phyloP scores from a whole-genome alignment of 2,888 invertebrate species.

The Trypoxylon attenuatum region DNA sequence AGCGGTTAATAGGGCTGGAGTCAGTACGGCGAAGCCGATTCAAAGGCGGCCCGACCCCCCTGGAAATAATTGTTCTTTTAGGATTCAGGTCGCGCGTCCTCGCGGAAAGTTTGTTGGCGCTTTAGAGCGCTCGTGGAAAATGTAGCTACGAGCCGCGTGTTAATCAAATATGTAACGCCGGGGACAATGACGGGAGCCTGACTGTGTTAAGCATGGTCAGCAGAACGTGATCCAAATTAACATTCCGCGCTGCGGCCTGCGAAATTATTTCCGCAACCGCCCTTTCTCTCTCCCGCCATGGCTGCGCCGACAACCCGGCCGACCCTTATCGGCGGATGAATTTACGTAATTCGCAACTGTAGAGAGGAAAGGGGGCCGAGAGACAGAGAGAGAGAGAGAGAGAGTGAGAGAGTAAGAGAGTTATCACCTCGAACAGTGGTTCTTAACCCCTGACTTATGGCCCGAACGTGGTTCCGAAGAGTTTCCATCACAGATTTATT shows the following conservation, averaged over 20 bases:
- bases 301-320: too few relatives aligned
- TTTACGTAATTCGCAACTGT: too few relatives aligned
- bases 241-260: conserved; percentile 60
- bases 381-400: conserved; percentile 1
- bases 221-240: conserved; percentile 60
- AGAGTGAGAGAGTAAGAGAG: too few relatives aligned
- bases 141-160: not conserved
- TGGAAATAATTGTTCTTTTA: not conserved
- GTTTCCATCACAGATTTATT: too few relatives aligned
- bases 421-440: too few relatives aligned
- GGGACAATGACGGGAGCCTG: conserved; percentile 22
- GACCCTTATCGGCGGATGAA: too few relatives aligned
- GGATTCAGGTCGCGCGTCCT: not conserved
- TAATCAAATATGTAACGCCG: conserved; percentile 10
- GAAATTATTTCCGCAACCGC: conserved; percentile 63
- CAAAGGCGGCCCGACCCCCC: not conserved
- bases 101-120: not conserved
- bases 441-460: too few relatives aligned
- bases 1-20: too few relatives aligned
- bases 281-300: too few relatives aligned
- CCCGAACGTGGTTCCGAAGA: too few relatives aligned
- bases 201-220: conserved; percentile 48
- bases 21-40: too few relatives aligned
- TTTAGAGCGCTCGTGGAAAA: not conserved
- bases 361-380: conserved; percentile 25